Evolutionary conservation across 1,140 invertebrate genomes (phyloP), one percentile per base, ranked within the genome.

Genomic region (Acromyrmex echinatior): DNA sequence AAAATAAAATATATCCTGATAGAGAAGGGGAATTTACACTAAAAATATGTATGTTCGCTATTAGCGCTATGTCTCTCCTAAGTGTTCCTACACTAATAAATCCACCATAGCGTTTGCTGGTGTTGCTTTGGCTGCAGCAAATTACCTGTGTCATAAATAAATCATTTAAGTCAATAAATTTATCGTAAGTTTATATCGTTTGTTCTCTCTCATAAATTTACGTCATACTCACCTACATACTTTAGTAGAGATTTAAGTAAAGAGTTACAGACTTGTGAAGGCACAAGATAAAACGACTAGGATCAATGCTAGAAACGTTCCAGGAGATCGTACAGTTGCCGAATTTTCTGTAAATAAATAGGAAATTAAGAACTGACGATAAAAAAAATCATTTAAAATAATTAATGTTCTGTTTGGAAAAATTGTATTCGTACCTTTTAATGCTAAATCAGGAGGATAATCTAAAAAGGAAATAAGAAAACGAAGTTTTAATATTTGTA

Each of bases 61-160:
- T 45, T 10, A 45, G 39, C 39, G 10, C 39, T 39, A 25, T 74
- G 21, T 76, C 80, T 89, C 88, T 71, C 87, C 91, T 82, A 89
- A 92, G 90, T 86, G 80, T 92, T 84, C 87, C 89, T 89, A 70
- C 60, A 74, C 80, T 91, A 86, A 88, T 89, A 89, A 80, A 88
- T 86, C 90, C 92, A 93, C 93, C 92, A 92, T 93, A 71, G 90
- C 88, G 88, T 93, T 91, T 91, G 92, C 91, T 92, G 92, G 91
- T 93, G 92, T 93, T 92, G 92, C 94, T 95, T 95, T 95, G 94
- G 94, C 94, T 94, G 93, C 90, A 95, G 93, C 92, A 94, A 94
- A 93, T 95, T 94, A 94, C 81, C 94, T 94, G 73, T 3, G 3
- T 21, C 51, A 58, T 80, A 53, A 82, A 70, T 16, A 77, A 39